Evolutionary conservation across 2,797 vertebrate species (phyloP), one percentile per base, ranked within the genome.

Genomic region (Platyrinchus mystaceus): DNA sequence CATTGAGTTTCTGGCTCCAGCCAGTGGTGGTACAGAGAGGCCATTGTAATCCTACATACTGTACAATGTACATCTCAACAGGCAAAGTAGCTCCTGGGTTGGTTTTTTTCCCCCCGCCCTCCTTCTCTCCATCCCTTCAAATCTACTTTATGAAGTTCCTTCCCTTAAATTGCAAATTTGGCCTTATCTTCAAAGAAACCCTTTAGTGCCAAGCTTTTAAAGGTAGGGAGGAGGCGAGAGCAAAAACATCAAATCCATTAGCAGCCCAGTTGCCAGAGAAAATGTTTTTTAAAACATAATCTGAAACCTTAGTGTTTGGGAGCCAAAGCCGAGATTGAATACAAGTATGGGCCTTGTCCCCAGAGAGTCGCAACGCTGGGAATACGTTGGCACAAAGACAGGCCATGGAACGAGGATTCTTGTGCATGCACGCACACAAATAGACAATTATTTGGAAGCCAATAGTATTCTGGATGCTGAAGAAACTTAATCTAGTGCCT

Each of bases 161-260:
- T 87, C 88, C 96, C 92, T 93, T 90, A 97, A 97, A 96, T 95
- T 91, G 94, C 89, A 90, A 97, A 96, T 97, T 97, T 98, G 97
- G 97, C 95, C 81, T 96, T 98, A 96, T 97, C 97, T 97, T 98
- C 97, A 97, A 97, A 98, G 97, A 87, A 93, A 53, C 39, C 90
- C 90, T 98, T 94, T 95, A 90, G 96, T 97, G 97, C 97, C 96
- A 97, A 94, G 87, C 90, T 95, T 95, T 95, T 89, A 93, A 94
- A 94, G 92, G 89, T 93, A 90, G 91, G 92, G 69, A 90, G 89
- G 86, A 94, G 96, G 95, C 37, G 26, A 95, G 94, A 96, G 94
- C 64, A 59, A 96, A 97, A 95, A 94, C 86, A 96, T 92, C 85
- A 87, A 95, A 95, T 95, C 94, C 95, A 94, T 74, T 94, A 96